phyloP scores from a whole-genome alignment of 2,113 vertebrate genomes.

The Pica pica region DNA sequence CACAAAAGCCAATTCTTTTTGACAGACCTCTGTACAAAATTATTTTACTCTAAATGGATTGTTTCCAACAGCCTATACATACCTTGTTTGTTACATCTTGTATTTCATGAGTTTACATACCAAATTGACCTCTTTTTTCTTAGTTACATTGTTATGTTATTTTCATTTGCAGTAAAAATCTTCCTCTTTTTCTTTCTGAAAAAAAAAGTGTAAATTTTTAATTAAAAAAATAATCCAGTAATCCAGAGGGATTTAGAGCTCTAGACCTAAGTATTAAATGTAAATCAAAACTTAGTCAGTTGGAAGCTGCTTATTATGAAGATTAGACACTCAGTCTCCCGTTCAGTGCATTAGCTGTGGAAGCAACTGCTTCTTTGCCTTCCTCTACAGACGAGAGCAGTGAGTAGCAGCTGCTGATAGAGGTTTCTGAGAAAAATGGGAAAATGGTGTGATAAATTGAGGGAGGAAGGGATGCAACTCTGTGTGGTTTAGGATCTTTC shows the following conservation, averaged over 20 bases:
- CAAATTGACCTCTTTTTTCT: neutral
- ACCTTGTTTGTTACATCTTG: neutral
- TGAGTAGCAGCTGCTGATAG: slow-evolving; percentile 57
- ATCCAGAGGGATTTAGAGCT: neutral
- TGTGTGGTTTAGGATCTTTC: neutral
- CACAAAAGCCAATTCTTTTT: slow-evolving; percentile 8
- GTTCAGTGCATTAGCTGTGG: slow-evolving; percentile 11
- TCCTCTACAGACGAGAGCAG: slow-evolving; percentile 31
- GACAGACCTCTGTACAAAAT: slow-evolving; percentile 9
- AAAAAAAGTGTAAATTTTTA: neutral
- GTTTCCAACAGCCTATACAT: neutral
- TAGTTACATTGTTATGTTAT: neutral
- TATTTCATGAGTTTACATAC: neutral
- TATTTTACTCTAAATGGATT: neutral
- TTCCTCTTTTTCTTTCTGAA: neutral
- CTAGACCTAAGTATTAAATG: slow-evolving; percentile 17
- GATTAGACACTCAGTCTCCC: slow-evolving; percentile 63
- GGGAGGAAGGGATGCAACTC: neutral
- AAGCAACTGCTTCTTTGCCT: slow-evolving; percentile 34
- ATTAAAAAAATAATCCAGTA: neutral
- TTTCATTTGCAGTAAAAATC: neutral
- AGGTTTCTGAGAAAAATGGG: slow-evolving; percentile 28
- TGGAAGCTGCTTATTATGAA: slow-evolving; percentile 59
- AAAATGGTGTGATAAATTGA: slow-evolving; percentile 21
- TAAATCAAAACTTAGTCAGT: slow-evolving; percentile 49